Percentiles rank a stretch among this genome's conserved stretches.
These are phyloP conservation scores for Limnephilus auricula DNA, from an alignment of 2,888 invertebrate species.

Conservation along the genomic window DNA sequence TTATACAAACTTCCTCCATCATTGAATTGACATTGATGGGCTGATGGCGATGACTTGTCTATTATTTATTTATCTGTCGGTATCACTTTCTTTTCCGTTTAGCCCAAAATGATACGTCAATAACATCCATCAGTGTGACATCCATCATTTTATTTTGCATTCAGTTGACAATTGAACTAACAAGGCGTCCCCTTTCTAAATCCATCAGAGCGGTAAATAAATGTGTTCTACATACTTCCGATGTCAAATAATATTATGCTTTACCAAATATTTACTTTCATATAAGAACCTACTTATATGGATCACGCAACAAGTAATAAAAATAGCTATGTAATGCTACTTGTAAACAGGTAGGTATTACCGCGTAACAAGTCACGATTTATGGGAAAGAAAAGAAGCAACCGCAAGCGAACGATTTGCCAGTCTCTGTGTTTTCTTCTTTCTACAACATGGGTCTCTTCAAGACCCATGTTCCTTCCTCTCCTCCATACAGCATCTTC, in stretches of 20 bases:
- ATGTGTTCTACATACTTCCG: background rate
- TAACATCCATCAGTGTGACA: background rate
- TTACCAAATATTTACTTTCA: background rate
- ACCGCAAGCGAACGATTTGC: no score
- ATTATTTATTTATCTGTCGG: background rate
- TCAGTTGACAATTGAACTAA: background rate
- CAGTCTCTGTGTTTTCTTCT: no score
- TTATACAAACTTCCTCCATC: no score
- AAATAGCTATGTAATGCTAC: background rate
- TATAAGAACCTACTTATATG: background rate
- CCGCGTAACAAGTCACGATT: no score
- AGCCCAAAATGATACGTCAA: background rate
- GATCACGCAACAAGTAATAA: background rate
- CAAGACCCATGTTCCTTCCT: no score
- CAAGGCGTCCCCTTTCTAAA: conserved; percentile 36
- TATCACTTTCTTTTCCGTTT: background rate
- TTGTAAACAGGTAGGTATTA: background rate
- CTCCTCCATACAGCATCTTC: no score
- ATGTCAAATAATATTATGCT: background rate
- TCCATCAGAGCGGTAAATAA: background rate
- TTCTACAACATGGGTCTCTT: no score
- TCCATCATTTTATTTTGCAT: conserved; percentile 11
- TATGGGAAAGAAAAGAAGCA: no score
- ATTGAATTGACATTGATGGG: background rate
- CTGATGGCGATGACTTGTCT: background rate